Evolutionary conservation across 1,140 invertebrate genomes (phyloP), one percentile per base, ranked within the genome.

Genomic region (Drosophila dunni): DNA sequence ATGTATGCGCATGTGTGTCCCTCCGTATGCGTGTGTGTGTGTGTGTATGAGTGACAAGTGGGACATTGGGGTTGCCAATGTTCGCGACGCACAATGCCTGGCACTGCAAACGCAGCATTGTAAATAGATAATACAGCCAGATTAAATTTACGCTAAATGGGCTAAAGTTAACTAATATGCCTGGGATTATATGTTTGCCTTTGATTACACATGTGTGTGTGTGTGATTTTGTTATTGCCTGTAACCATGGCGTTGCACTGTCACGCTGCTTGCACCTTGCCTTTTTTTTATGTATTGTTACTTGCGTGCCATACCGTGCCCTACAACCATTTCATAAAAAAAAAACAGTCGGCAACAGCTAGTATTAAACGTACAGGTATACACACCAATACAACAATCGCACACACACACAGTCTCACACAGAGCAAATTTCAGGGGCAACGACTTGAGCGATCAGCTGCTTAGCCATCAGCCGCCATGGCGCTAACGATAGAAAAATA

Each of bases 241-340:
- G 79, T 88, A 80, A 67, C 84, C 85, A 90, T 88, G 81, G 78
- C 79, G 85, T 72, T 84, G 83, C 84, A 80, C 65, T 80, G 67
- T 89, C 77, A 84, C 80, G 83, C 69, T 84, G 74, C 66, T 73
- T 89, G 83, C 84, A 86, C 84, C 83, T 89, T 80, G 71, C 67
- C 24, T 66, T 53, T 61, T 67, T 57, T 53, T 29, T 29, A 29
- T 29, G 24, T 29, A 29, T 29, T 6, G 24, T 29, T 29, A 29
- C 57, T 81, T 67, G 64, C 68, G 70, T 81, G 78, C 78, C 68
- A 66, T 69, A 73, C 56, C 64, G 72, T 82, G 76, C 83, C 79
- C 76, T 81, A 85, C 63, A 81, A 80, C 69, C 54, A 79, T 77
- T 83, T 70, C 33, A 66, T 24, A 64, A 29, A 24, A 57, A 4